phyloP scores from a whole-genome alignment of 1,140 invertebrate species.

The Chelonus insularis region DNA sequence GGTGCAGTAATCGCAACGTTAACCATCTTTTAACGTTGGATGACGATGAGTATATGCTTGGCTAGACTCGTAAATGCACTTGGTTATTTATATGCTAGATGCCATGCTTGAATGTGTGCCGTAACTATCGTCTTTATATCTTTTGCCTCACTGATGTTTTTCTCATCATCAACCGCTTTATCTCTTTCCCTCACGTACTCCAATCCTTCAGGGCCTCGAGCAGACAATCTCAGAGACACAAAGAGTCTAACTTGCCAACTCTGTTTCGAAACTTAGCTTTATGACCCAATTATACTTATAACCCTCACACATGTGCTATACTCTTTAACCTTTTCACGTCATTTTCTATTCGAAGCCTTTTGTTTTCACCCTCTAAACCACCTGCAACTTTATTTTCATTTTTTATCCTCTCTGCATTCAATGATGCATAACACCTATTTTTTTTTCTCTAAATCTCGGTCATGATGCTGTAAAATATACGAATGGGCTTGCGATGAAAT shows the following conservation, averaged over 20 bases:
- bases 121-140: too few species aligned
- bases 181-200: not conserved
- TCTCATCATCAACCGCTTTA: not conserved
- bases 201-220: not conserved
- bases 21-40: not conserved
- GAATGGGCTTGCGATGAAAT: not conserved
- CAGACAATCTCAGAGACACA: slow-evolving; percentile 10
- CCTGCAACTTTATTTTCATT: not conserved
- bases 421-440: not conserved
- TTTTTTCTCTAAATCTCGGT: not conserved
- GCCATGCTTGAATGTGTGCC: not conserved
- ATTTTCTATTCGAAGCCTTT: slow-evolving; percentile 15
- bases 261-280: slow-evolving; percentile 27
- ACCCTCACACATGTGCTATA: not conserved
- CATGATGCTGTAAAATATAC: not conserved
- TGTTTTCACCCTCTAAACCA: not conserved
- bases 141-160: too few species aligned
- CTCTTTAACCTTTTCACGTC: slow-evolving; percentile 9
- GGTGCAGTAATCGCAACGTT: not conserved
- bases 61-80: not conserved
- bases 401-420: not conserved
- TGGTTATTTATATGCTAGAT: not conserved
- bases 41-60: not conserved
- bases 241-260: slow-evolving; percentile 16
- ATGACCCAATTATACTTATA: slow-evolving; percentile 28